Evolutionary conservation across 37 sponge, comb jelly and placozoan species (phyloP).

Genomic region (Geodia barretti): DNA sequence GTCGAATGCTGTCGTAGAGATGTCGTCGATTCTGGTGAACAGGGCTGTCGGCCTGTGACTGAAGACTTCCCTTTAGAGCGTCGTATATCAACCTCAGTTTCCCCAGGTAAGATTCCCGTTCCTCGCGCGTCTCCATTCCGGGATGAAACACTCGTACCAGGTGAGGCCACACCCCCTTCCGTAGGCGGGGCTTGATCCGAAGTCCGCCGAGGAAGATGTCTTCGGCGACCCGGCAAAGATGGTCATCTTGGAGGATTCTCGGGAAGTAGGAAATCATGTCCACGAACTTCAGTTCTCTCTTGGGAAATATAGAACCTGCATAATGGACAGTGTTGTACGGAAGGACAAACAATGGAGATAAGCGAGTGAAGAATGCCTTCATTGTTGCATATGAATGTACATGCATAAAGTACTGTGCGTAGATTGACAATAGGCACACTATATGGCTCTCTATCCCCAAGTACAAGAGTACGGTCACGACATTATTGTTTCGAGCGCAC

Average conservation of each 20-base stretch:
- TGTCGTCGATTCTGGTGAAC: constrained; percentile 6
- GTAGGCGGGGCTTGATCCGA: constrained; percentile 21
- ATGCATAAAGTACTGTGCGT: too few species aligned
- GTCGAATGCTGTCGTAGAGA: constrained; percentile 27
- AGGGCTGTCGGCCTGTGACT: neutral
- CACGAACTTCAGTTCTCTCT: constrained; percentile 32
- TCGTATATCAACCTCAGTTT: constrained; percentile 51
- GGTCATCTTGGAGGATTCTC: neutral
- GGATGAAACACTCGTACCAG: constrained; percentile 71
- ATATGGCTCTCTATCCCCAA: too few species aligned
- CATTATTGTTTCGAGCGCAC: too few species aligned
- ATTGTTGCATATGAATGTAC: too few species aligned
- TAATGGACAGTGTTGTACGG: too few species aligned
- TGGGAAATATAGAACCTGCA: neutral
- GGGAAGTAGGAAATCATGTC: constrained; percentile 36
- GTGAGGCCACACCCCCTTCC: constrained; percentile 55
- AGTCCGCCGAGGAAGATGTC: constrained; percentile 34
- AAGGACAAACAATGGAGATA: too few species aligned
- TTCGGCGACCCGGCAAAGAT: constrained; percentile 7
- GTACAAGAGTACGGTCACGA: too few species aligned
- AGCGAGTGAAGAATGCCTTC: too few species aligned
- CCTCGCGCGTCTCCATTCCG: constrained; percentile 23
- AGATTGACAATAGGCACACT: too few species aligned
- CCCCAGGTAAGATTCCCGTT: constrained; percentile 42
- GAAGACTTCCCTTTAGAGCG: constrained; percentile 39